Base-by-base conservation (phyloP, 2,113 vertebrate genomes). In the Nycticryphes semicollaris region DNA sequence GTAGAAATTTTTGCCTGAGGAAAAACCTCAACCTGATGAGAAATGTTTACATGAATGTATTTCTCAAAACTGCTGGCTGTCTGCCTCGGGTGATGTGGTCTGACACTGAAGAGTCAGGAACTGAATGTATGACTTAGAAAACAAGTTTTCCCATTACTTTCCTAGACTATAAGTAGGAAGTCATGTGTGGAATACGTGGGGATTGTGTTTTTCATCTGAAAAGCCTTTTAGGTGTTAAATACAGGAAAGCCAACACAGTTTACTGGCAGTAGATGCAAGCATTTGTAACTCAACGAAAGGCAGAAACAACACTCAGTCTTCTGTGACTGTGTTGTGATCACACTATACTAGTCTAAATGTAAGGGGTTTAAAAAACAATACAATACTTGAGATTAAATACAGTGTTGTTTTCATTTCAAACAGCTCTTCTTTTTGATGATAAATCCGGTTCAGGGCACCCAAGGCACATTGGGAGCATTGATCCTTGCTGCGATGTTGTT, bases 391-490 rank as follows among this genome's bases (percentile, higher is more conserved):
- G 7, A 77, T 90, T 87, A 84, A 95, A 47, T 54, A 15, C 2
- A 24, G 7, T 57, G 13, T 81, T 47, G 22, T 76, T 76, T 96
- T 97, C 22, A 20, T 97, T 79, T 87, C 82, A 59, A 95, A 90
- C 91, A 99, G 99, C 99, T 21, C 98, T 99, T 93, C 98, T 99
- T 97, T 99, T 99, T 84, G 98, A 99, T 73, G 99, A 98, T 50
- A 98, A 98, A 63, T 98, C 98, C 8, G 97, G 99, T 94, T 98
- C 98, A 6, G 98, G 98, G 78, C 99, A 99, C 90, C 99, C 99
- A 56, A 99, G 98, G 94, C 99, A 99, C 89, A 99, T 99, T 63
- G 99, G 99, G 93, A 99, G 99, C 94, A 99, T 99, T 73, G 99
- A 99, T 97, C 99, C 99, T 93, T 99, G 97, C 96, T 99, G 99